Percentiles rank a stretch among this genome's conserved stretches.
These are phyloP conservation scores for Olivierus martensii DNA, from an alignment of 1,140 invertebrate species.

Conservation along the genomic window DNA sequence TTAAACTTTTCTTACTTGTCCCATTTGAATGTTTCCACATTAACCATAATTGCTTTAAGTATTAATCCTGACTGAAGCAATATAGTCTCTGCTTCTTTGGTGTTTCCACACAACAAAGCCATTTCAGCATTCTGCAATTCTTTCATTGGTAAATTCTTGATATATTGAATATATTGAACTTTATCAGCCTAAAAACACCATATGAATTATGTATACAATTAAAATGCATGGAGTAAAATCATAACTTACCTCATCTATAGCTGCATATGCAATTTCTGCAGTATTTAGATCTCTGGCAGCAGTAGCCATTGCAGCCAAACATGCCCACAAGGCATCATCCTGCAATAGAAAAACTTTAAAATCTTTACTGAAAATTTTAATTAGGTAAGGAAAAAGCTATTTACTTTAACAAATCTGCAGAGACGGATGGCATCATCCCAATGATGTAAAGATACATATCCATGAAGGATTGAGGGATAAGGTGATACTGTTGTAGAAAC, in stretches of 20 bases:
- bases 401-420: conserved; percentile 59
- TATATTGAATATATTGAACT: conserved; percentile 73
- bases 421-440: conserved; percentile 64
- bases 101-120: conserved; percentile 59
- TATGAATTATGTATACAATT: neutral
- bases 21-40: conserved; percentile 75
- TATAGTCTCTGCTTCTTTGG: conserved; percentile 64
- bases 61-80: conserved; percentile 60
- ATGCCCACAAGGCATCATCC: conserved; percentile 77
- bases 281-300: conserved; percentile 60
- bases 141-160: conserved; percentile 47
- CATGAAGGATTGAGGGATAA: conserved; percentile 48
- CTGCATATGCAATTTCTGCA: conserved; percentile 86
- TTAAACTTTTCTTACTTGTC: conserved; percentile 51
- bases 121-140: conserved; percentile 61
- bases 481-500: conserved; percentile 47
- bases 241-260: conserved; percentile 54
- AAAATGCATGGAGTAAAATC: neutral
- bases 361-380: neutral
- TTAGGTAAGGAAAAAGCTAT: neutral
- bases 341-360: conserved; percentile 19
- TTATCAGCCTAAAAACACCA: conserved; percentile 50
- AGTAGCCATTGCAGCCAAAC: conserved; percentile 70
- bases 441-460: conserved; percentile 42
- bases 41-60: conserved; percentile 60